Evolutionary conservation across 2,113 vertebrate species (phyloP).

Genomic region (Illadopsis cleaveri): DNA sequence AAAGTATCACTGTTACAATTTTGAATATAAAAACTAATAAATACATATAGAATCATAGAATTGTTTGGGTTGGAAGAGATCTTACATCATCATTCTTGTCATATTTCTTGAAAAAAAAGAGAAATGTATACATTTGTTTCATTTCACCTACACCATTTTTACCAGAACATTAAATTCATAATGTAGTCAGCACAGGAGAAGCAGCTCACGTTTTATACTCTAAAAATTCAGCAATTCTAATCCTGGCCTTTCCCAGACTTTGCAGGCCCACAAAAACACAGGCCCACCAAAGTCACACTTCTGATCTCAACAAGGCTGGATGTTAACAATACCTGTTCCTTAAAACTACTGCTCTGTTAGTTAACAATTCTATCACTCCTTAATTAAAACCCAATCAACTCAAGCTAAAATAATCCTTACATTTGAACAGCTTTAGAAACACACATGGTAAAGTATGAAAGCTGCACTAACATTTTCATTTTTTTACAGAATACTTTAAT

Average conservation of each 20-base stretch:
- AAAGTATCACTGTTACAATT: background rate
- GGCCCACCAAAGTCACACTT: background rate
- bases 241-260: background rate
- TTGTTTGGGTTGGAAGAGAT: background rate
- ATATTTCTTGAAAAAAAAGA: background rate
- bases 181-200: background rate
- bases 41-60: background rate
- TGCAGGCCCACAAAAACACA: background rate
- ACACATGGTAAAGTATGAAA: background rate
- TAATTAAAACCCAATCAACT: background rate
- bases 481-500: background rate
- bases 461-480: background rate
- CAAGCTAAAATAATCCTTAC: background rate
- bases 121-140: background rate
- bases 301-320: background rate
- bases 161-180: background rate
- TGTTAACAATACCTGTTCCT: background rate
- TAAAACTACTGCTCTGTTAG: background rate
- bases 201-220: background rate
- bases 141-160: background rate
- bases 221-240: background rate
- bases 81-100: background rate
- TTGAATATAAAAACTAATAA: background rate
- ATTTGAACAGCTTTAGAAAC: background rate
- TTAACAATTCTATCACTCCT: background rate